Evolutionary conservation across 2,113 vertebrate genomes (phyloP).

Genomic region (Amphiprion ocellaris): DNA sequence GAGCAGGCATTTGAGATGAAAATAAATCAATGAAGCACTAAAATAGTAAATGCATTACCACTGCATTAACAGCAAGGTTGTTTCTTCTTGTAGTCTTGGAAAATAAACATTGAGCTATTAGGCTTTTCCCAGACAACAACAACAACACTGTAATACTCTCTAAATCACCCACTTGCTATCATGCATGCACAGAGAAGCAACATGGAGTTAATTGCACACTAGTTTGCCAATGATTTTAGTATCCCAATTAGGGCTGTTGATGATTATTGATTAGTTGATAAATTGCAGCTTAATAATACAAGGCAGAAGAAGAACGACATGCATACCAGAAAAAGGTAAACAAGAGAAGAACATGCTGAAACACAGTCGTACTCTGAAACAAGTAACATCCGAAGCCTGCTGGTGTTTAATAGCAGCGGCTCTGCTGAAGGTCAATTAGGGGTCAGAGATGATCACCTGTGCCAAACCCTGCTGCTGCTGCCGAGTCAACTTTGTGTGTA

Average conservation of each 20-base stretch:
- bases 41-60: background rate
- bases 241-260: too few species aligned
- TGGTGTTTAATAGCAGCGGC: conserved; percentile 21
- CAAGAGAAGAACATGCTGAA: conserved; percentile 44
- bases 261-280: too few species aligned
- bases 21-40: background rate
- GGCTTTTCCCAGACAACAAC: background rate
- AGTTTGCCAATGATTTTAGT: too few species aligned
- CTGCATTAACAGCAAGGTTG: background rate
- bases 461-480: conserved; percentile 45
- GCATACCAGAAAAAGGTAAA: background rate
- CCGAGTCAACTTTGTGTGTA: conserved; percentile 14
- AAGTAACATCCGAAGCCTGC: conserved; percentile 31
- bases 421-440: conserved; percentile 14
- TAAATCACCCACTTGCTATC: background rate
- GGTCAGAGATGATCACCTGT: conserved; percentile 5
- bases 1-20: background rate
- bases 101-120: background rate
- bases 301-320: too few species aligned
- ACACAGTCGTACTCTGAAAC: conserved; percentile 39
- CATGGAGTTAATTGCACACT: background rate
- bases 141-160: background rate
- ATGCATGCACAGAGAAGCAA: background rate
- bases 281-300: background rate
- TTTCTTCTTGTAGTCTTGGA: background rate